Base-by-base conservation (phyloP, 2,888 invertebrate genomes). In the Phrixothrix hirtus region DNA sequence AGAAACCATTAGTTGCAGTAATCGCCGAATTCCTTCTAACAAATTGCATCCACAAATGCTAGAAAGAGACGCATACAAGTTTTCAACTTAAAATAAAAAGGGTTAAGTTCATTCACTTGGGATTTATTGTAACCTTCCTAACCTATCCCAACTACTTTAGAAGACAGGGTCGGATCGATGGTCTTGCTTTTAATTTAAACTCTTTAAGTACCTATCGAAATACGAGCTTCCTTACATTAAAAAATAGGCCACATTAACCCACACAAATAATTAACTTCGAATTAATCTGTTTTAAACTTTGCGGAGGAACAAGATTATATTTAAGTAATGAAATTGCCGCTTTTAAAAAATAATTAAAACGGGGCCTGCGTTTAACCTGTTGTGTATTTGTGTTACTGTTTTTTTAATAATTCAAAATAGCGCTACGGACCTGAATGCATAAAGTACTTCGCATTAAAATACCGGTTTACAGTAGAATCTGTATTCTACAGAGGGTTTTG, bases 41-140 rank as follows among this genome's bases (percentile, higher is more conserved):
- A 4, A n/a, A 7, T 10, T 17, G n/a, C 13, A 10, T 29, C 10
- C 36, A 17, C 26, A 12, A 12, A 35, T 11, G 29, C 16, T 12
- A 27, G 45, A 52, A 27, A 47, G 46, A 55, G 46, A 17, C 34
- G 16, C 21, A 39, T 17, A 44, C 26, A 31, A 42, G 16, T 46
- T 50, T 37, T 43, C 31, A 46, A 35, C 35, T 50, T 27, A 34
- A 51, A 47, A 56, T 41, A 51, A 54, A 47, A 55, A 55, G 42
- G 41, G 34, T 43, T 38, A 64, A 71, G 73, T 73, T 72, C 73
- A 71, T 73, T 73, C 73, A 73, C 73, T 67, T 65, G 70, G 69
- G 70, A 69, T 72, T 73, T 73, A 73, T 73, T 69, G 67, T 72
- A 73, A 72, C 72, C 73, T 73, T 70, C 69, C 68, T 72, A 72